Evolutionary conservation across 2,113 vertebrate genomes (phyloP), one percentile per base, ranked within the genome.

Genomic region (Pholis gunnellus): DNA sequence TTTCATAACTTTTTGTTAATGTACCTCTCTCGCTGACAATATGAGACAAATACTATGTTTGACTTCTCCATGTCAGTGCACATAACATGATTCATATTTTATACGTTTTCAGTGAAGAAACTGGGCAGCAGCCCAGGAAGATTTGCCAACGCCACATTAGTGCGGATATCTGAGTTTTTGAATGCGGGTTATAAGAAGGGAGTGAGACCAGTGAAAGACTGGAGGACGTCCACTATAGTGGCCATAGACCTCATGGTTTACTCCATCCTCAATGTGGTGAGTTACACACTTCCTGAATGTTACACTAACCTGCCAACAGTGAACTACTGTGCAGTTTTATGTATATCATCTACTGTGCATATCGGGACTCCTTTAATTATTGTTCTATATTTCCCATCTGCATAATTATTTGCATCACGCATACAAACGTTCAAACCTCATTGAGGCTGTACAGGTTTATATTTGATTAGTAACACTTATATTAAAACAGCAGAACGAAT

Each of bases 231-330:
- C 11, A 99, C 97, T 4, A 95, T 88, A 0, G 95, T 99, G 71
- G 93, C 96, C 87, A 97, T 99, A 0, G 98, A 99, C n/a, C 93
- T 99, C 75, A 99, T 99, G 93, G 93, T 99, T 56, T 99, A 99
- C 0, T 97, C 98, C 68, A 99, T 99, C 84, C 96, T 99, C 78
- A 97, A 89, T 0, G 98, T 99, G 97, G 98, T 99, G 91, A 94
- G 97, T n/a, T 64, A 59, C 59, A 57, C 25, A 56, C 13, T 4
- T 44, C 15, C 29, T 22, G 6, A 22, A 38, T 40, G 18, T 20
- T 27, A 36, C 38, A n/a, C 5, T 27, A 3, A 57, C 38, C 38
- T 72, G 61, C 17, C 9, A 66, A 27, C 64, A 66, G 63, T 66
- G n/a, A 42, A 42, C 9, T 10, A 2, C 64, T 9, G 13, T 40